Base-by-base conservation (phyloP, 2,113 vertebrate genomes). In the Stegastes partitus region DNA sequence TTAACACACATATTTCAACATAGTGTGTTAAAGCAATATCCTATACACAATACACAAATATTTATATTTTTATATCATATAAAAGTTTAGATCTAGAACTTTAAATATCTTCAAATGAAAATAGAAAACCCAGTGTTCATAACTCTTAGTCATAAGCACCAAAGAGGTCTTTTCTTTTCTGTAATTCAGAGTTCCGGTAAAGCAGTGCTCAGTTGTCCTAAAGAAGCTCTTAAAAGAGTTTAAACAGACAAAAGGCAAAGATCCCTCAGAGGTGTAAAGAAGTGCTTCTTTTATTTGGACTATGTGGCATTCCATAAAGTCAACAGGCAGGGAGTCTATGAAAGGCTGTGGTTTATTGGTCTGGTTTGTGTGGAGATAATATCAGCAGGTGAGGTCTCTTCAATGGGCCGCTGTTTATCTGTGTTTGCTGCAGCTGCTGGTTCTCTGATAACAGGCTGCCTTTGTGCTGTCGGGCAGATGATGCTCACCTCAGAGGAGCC, bases 301-400 rank as follows among this genome's bases (percentile, higher is more conserved):
- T 77, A 45, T 82, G 77, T 79, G 74, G 84, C 79, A 78, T 88
- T 86, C 83, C 80, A 70, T 77, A 81, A 84, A 93, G 87, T 87
- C 83, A 92, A 83, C 82, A 87, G 79, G 44, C 84, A 23, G 58
- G 42, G 84, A 87, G 82, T 62, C 51, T 82, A 66, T 93, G 83
- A 94, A 93, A 93, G 87, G 86, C 74, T 87, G 87, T 25, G 81
- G 92, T 92, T 89, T 93, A 85, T 84, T 91, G 89, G 78, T 86
- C 78, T 81, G 89, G 77, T 86, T 68, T 77, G 87, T 81, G 82
- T 70, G 82, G 28, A 87, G 94, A 95, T 95, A 92, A 88, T 73
- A 95, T 94, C 95, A 89, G 93, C 93, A 94, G 93, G 92, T 94
- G 94, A 95, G 91, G 83, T 68, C 72, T 82, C 86, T 81, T 93